Base-by-base conservation (phyloP, 2,888 invertebrate genomes). In the Perizoma flavofasciatum region DNA sequence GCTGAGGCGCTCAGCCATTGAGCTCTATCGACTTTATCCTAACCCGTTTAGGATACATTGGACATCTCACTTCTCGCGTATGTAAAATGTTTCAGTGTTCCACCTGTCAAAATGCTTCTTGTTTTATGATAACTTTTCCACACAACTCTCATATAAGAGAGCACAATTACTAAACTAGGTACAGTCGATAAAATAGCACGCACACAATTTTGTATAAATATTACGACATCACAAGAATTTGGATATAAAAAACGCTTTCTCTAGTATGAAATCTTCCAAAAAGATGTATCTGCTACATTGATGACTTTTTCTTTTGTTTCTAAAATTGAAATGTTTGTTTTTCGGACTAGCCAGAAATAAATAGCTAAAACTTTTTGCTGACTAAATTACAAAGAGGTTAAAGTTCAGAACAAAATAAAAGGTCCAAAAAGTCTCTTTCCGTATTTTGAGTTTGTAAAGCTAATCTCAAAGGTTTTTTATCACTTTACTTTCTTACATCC, bases 1-100 rank as follows among this genome's bases (percentile, higher is more conserved):
- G 93, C 94, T 94, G 88, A 95, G 93, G 90, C 94, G 94, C 92
- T 94, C 93, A 93, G 95, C 95, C 95, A 95, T 95, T 84, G 88
- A 89, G 90, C 88, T 89, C 86, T 88, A 86, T 86, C 81, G 85
- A 87, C 86, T 89, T 90, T 91, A 92, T 90, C 81, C 88, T 90
- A 79, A 89, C 90, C 91, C 90, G 83, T 89, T 91, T 92, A 91
- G 86, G 91, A 92, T 91, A 87, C 92, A 92, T 92, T 92, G 89
- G 92, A 92, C 92, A 92, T 92, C 83, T 87, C 91, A 88, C 85
- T 81, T 78, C 83, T 86, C 77, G 81, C 90, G 82, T 86, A 83
- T 82, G 80, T 78, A 80, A 83, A 88, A 89, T 84, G 81, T 85
- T 82, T 84, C 76, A 84, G 74, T 78, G 72, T 75, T 76, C 76